Evolutionary conservation across 1,140 invertebrate genomes (phyloP), one percentile per base, ranked within the genome.

Genomic region (Lordiphosa stackelbergi): DNA sequence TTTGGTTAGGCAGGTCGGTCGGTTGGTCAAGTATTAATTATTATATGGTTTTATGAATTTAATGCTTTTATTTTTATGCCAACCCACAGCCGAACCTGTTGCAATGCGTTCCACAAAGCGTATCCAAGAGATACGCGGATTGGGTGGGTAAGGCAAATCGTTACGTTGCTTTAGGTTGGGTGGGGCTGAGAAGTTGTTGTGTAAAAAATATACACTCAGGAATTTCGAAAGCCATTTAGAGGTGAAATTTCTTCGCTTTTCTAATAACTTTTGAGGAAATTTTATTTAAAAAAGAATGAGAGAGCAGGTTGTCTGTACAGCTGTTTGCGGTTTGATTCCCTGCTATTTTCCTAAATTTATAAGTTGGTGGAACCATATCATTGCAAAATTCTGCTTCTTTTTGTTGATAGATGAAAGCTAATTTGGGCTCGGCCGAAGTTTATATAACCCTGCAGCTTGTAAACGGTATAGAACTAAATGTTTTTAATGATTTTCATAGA

Each of bases 71-170:
- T 24, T 24, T 59, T 53, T 66, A 63, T 55, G 75, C 70, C 55
- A 52, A 45, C 43, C 53, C 68, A 81, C 61, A 52, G 47, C 42
- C 43, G 53, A 71, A 81, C 77, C 75, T 81, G 75, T 81, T 75
- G 58, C 66, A 79, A 63, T 48, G 45, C 48, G 58, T 71, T 81
- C 57, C 70, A 75, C 54, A 62, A 47, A 52, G 41, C 37, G 28
- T 49, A 42, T 31, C 11, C 11, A 40, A 22, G 13, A 48, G 53
- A 42, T 11, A 36, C 40, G 24, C 11, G 22, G 12, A 12, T 22
- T 43, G 38, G 58, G 63, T 49, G 52, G 45, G 62, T 52, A 53
- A 51, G 7, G 46, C 24, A 28, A 28, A 65, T 46, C 40, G 28
- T 42, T 65, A 36, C 54, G 51, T 42, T 24, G 51, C 48, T 13